Evolutionary conservation across 1,140 invertebrate species (phyloP), one percentile per base, ranked within the genome.

Genomic region (Uloborus diversus): DNA sequence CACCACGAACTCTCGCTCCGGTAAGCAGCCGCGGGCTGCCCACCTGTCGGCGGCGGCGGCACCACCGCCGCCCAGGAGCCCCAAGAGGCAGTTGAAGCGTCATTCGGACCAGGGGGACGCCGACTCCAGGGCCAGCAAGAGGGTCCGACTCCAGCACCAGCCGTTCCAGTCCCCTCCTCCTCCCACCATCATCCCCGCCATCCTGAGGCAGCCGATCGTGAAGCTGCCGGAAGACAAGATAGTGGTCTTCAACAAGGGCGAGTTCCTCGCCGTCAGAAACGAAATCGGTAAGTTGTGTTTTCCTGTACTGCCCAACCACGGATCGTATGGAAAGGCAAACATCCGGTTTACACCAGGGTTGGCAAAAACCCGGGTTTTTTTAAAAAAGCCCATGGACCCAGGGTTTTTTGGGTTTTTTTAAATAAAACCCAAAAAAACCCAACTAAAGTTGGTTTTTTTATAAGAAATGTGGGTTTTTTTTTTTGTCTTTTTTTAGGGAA

Each of bases 231-330:
- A 94, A 84, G 94, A 95, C 70, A 94, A 94, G 86, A 90, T 94
- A 28, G 93, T 94, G 84, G 80, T 88, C 9, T 86, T 88, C 73
- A 86, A 88, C 80, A 88, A 87, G 81, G 86, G 86, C 53, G 85
- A 95, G 88, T 96, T 96, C 88, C 87, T 97, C 82, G 95, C 94
- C 28, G 94, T 96, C 1, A 89, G 95, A 82, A 96, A 96, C 87
- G 92, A 93, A 3, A 84, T 84, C 82, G 86, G 87, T 87, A 82
- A 65, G 79, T 59, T n/a, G n/a, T n/a, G n/a, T n/a, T n/a, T n/a
- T n/a, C n/a, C n/a, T n/a, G n/a, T n/a, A n/a, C n/a, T n/a, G n/a
- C n/a, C n/a, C n/a, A n/a, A n/a, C n/a, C n/a, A n/a, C n/a, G n/a
- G n/a, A n/a, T n/a, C n/a, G n/a, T n/a, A n/a, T n/a, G n/a, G n/a